Evolutionary conservation across 2,113 vertebrate genomes (phyloP).

Genomic region (Amphiprion ocellaris): DNA sequence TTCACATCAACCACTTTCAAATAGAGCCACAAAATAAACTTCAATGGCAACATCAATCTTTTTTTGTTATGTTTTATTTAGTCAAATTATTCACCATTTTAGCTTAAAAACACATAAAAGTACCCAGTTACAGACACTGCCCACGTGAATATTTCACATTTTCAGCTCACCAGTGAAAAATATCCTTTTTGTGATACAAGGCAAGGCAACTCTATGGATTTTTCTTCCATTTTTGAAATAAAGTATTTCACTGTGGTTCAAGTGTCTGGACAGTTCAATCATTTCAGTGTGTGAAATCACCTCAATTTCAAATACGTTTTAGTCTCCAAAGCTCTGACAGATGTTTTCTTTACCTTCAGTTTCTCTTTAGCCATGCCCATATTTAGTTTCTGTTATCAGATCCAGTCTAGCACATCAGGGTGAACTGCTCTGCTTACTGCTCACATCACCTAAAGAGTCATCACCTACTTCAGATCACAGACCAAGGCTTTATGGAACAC

Average conservation of each 20-base stretch:
- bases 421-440: background rate
- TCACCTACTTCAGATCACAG: conserved; percentile 85
- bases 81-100: no score
- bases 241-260: conserved; percentile 1
- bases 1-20: no score
- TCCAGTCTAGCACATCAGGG: background rate
- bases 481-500: conserved; percentile 91
- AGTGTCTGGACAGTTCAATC: background rate
- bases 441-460: background rate
- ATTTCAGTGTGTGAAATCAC: background rate
- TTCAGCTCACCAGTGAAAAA: no score
- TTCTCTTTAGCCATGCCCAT: background rate
- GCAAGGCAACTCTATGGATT: background rate
- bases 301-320: background rate
- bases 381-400: background rate
- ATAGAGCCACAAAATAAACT: no score
- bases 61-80: no score
- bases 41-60: no score
- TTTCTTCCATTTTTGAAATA: background rate
- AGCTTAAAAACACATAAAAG: no score
- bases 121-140: no score
- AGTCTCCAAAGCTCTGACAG: background rate
- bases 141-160: no score
- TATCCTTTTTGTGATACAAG: background rate
- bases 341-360: background rate